Percentiles rank a stretch among this genome's conserved stretches.
Evolutionary conservation across 1,140 invertebrate genomes (phyloP).

Genomic region (Eupeodes corollae): DNA sequence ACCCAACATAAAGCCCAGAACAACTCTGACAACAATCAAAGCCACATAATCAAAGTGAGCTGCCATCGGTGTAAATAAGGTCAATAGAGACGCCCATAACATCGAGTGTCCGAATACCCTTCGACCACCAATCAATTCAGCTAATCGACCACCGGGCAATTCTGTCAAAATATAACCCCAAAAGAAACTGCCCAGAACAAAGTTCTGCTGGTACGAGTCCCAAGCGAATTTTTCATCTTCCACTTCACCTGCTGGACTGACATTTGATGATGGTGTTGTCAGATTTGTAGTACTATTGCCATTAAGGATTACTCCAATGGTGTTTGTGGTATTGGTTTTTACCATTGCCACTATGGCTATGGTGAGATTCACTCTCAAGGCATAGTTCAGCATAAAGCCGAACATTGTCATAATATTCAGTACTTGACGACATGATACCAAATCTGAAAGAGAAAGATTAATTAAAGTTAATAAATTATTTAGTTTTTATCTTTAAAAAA

Average conservation of each 20-base stretch:
- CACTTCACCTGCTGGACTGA: conserved; percentile 13
- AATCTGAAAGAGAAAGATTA: conserved; percentile 43
- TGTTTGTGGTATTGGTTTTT: conserved; percentile 30
- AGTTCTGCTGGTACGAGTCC: conserved; percentile 62
- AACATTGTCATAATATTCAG: conserved; percentile 73
- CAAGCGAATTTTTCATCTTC: conserved; percentile 46
- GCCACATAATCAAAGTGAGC: conserved; percentile 51
- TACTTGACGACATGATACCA: conserved; percentile 63
- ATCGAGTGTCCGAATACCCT: conserved; percentile 76
- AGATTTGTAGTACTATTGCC: not conserved
- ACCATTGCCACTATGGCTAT: conserved; percentile 84
- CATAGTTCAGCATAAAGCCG: conserved; percentile 81
- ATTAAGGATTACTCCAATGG: conserved; percentile 10
- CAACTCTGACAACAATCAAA: conserved; percentile 49
- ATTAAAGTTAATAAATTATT: too few species aligned
- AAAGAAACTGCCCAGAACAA: conserved; percentile 75
- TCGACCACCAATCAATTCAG: conserved; percentile 66
- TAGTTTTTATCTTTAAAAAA: too few species aligned
- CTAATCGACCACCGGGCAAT: conserved; percentile 71
- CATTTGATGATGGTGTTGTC: conserved; percentile 6
- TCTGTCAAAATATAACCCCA: conserved; percentile 81
- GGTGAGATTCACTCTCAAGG: conserved; percentile 75
- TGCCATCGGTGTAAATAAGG: conserved; percentile 66
- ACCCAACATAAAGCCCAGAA: conserved; percentile 60
- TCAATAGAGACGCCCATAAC: conserved; percentile 67